Evolutionary conservation across 64 coral and sea anemone species (phyloP).

Genomic region (Pocillopora verrucosa): DNA sequence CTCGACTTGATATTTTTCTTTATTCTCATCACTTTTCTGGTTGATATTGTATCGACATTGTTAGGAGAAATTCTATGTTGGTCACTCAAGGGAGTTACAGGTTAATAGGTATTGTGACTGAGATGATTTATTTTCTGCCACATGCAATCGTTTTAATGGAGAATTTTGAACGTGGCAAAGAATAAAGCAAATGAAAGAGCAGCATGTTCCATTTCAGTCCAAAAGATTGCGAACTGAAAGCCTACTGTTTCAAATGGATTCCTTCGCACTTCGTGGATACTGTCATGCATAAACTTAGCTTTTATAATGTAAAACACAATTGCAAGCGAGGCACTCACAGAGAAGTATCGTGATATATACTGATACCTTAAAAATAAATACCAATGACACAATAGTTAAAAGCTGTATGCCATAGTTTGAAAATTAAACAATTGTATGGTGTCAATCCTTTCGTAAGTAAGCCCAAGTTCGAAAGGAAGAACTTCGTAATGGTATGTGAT

Average conservation of each 20-base stretch:
- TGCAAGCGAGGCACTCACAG: neutral
- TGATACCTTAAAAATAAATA: constrained; percentile 2
- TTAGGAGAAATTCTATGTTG: too few species aligned
- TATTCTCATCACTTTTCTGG: too few species aligned
- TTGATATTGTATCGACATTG: too few species aligned
- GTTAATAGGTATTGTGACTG: too few species aligned
- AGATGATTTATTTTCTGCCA: too few species aligned
- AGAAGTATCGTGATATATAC: constrained; percentile 1
- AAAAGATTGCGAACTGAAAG: constrained; percentile 22
- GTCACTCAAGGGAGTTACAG: too few species aligned
- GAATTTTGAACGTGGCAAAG: constrained; percentile 29
- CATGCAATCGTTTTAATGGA: neutral
- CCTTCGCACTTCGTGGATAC: neutral
- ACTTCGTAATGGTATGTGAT: constrained; percentile 13
- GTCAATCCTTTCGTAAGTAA: constrained; percentile 19
- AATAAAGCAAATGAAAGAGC: constrained; percentile 21
- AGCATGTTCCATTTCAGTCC: constrained; percentile 13
- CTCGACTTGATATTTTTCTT: too few species aligned
- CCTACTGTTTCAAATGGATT: constrained; percentile 9
- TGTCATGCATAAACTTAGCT: constrained; percentile 6
- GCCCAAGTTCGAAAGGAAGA: constrained; percentile 29
- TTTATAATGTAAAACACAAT: constrained; percentile 24
- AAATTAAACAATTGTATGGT: constrained; percentile 18
- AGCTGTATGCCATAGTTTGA: constrained; percentile 9
- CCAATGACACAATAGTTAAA: constrained; percentile 16